Base-by-base conservation (phyloP, 2,797 vertebrate genomes). In the Labroides dimidiatus region DNA sequence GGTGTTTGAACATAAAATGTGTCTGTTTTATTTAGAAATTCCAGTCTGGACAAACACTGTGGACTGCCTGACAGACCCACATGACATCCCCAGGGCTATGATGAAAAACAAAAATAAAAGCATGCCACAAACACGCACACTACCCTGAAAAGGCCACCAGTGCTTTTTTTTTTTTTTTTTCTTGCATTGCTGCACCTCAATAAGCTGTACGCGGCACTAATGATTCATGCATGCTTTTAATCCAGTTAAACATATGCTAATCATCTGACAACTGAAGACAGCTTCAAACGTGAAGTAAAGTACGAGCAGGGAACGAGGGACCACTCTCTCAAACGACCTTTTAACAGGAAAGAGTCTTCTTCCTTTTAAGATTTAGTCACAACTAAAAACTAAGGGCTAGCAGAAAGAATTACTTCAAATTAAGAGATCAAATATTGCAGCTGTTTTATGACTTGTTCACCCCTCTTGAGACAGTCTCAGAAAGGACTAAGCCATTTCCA, bases 221-320 rank as follows among this genome's bases (percentile, higher is more conserved):
- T 80, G 81, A 87, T 76, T 75, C 78, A 80, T 72, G 19, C 64
- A 50, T 61, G 70, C 62, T 62, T 83, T 75, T 77, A 82, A 86
- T 86, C 82, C 84, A 50, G 56, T 56, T 27, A 63, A 64, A 74
- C 65, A 56, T 80, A 80, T 82, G 78, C 74, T 73, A 81, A 87
- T 87, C 78, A 68, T 70, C 45, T 52, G 54, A 65, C 57, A 82
- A 54, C 11, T 2, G 42, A 51, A 2, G 11, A 16, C 42, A 15
- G 49, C 69, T 52, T 45, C 16, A 59, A 62, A 55, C 67, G 24
- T 57, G 57, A 58, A 55, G 61, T 17, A 56, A 13, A 39, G 27
- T 6, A 66, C 47, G n/a, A 16, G n/a, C 16, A 48, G 71, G 67
- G 53, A 48, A 55, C 17, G 37, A 47, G 27, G 15, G 39, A 4